Evolutionary conservation across 2,888 invertebrate species (phyloP).

Genomic region (Smittia sp.): DNA sequence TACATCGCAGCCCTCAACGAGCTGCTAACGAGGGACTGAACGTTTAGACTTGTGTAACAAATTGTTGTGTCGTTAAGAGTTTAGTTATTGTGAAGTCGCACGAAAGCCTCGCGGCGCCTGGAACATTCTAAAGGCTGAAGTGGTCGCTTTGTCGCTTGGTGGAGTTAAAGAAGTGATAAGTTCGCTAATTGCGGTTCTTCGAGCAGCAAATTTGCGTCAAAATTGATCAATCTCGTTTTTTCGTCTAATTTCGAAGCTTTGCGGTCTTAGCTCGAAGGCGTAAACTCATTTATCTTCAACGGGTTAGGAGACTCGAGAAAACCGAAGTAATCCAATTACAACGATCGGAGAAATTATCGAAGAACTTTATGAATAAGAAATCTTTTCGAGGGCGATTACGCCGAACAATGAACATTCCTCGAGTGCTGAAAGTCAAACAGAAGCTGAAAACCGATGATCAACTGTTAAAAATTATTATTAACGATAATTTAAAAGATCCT

Average conservation of each 20-base stretch:
- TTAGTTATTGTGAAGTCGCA: background rate
- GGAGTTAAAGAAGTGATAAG: background rate
- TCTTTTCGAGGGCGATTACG: background rate
- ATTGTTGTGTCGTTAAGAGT: background rate
- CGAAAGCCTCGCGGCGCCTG: background rate
- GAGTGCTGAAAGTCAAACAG: background rate
- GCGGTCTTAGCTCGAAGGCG: background rate
- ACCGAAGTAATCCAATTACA: too few relatives aligned
- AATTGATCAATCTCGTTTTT: background rate
- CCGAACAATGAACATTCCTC: too few relatives aligned
- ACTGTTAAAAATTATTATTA: background rate
- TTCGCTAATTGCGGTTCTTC: background rate
- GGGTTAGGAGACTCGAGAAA: too few relatives aligned
- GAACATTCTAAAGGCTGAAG: background rate
- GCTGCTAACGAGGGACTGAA: conserved; percentile 53
- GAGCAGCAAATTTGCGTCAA: background rate
- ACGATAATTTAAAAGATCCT: background rate
- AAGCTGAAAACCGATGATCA: background rate
- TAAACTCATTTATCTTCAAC: background rate
- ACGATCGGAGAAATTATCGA: too few relatives aligned
- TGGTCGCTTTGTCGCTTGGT: background rate
- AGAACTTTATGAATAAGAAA: background rate
- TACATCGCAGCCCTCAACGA: conserved; percentile 69
- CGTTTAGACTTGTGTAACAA: background rate
- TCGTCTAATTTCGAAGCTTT: background rate